Evolutionary conservation across 2,888 invertebrate species (phyloP).

Genomic region (Cephus spinipes): DNA sequence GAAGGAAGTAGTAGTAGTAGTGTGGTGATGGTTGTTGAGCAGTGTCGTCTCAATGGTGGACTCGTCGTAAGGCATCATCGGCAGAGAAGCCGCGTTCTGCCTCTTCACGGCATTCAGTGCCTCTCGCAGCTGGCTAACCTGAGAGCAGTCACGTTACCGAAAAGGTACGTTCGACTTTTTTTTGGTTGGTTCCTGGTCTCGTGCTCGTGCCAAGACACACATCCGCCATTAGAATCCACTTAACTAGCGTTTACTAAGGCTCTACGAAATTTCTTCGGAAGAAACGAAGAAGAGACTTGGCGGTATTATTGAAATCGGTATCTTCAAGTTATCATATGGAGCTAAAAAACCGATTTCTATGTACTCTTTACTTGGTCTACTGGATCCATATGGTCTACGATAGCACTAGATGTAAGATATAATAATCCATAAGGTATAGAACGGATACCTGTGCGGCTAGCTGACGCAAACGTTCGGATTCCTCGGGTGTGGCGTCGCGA

Average conservation of each 20-base stretch:
- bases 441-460: constrained; percentile 81
- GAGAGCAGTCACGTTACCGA: constrained; percentile 42
- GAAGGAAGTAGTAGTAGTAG: constrained; percentile 49
- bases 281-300: neutral
- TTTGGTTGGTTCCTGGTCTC: neutral
- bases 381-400: neutral
- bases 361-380: neutral
- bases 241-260: neutral
- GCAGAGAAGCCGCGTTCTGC: constrained; percentile 59
- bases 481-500: constrained; percentile 85
- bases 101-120: constrained; percentile 65
- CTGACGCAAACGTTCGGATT: constrained; percentile 86
- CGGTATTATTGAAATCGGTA: neutral
- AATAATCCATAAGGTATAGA: neutral
- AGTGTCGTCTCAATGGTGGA: constrained; percentile 65
- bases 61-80: constrained; percentile 61
- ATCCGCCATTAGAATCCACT: neutral
- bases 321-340: neutral
- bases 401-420: neutral
- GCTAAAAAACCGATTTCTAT: neutral
- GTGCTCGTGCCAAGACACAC: neutral
- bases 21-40: constrained; percentile 63
- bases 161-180: constrained; percentile 19
- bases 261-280: neutral
- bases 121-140: constrained; percentile 67